Base-by-base conservation (phyloP, 2,888 invertebrate genomes). In the Metalampra italica region DNA sequence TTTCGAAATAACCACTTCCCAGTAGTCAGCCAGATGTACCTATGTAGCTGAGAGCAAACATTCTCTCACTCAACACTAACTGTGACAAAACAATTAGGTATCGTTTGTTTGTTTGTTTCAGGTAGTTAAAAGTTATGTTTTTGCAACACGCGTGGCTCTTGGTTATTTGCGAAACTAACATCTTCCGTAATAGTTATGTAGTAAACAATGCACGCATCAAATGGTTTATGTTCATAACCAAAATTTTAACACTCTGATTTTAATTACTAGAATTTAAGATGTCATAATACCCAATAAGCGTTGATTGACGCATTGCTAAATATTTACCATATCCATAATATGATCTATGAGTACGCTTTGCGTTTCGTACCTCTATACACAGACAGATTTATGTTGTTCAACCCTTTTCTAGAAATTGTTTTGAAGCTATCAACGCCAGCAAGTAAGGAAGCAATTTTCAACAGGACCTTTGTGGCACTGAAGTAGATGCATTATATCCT, bases 401-500 rank as follows among this genome's bases (percentile, higher is more conserved):
- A n/a, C 13, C 32, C 11, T 34, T 49, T 49, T 43, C 30, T 22
- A 38, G 13, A 12, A 32, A 11, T 22, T 32, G 29, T 36, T 29
- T 3, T 46, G 14, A 36, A 36, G 7, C 8, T 22, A 32, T 5
- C 39, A 15, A 11, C 8, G 36, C 2, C 32, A 43, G 40, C 12
- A 7, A 14, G 12, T 45, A 64, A 74, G 76, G 73, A 78, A 76
- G 72, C 62, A 68, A 75, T 76, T 73, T 68, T 76, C 75, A 73
- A 74, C 74, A 74, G 71, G 69, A 75, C 76, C 63, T 76, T 75
- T 70, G 78, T 63, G 64, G 59, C 59, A 52, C 68, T 65, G 66
- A 70, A 70, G 73, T 74, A 75, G 76, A 78, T 75, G 68, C 68
- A 63, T 75, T 68, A 71, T 75, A 75, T 74, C 75, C 73, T 73